Percentiles rank a stretch among this genome's conserved stretches.
These are phyloP conservation scores for Geodia barretti DNA, from an alignment of 37 sponge, comb jelly and placozoan species.

Conservation along the genomic window DNA sequence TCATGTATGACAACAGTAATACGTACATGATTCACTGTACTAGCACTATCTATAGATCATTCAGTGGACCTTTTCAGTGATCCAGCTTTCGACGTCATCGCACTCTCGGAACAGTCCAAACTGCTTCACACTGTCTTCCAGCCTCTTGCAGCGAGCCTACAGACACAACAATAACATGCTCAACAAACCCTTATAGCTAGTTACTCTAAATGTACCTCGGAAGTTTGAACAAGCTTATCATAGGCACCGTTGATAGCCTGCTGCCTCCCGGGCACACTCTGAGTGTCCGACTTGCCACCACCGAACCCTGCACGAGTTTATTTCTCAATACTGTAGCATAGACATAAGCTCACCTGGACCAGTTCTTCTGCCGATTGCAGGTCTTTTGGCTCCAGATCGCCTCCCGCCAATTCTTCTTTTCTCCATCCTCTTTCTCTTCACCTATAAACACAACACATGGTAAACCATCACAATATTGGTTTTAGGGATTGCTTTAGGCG, in stretches of 20 bases:
- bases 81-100: slow-evolving; percentile 87
- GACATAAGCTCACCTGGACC: not conserved
- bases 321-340: not conserved
- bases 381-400: not conserved
- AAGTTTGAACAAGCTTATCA: slow-evolving; percentile 48
- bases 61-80: slow-evolving; percentile 66
- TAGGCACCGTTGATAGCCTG: slow-evolving; percentile 72
- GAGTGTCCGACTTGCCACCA: slow-evolving; percentile 34
- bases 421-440: slow-evolving; percentile 55
- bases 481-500: too few relatives aligned
- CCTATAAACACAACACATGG: too few relatives aligned
- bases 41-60: not conserved
- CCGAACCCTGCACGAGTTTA: not conserved
- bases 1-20: not conserved
- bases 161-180: not conserved
- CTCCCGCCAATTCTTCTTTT: slow-evolving; percentile 17
- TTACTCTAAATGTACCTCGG: slow-evolving; percentile 46
- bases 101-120: slow-evolving; percentile 86
- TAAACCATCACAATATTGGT: too few relatives aligned
- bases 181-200: not conserved
- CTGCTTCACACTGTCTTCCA: slow-evolving; percentile 75
- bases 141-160: slow-evolving; percentile 42
- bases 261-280: slow-evolving; percentile 74
- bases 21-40: not conserved
- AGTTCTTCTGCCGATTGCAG: not conserved